Conservation (phyloP, 1,140 invertebrate species). For the Zophobas morio region DNA sequence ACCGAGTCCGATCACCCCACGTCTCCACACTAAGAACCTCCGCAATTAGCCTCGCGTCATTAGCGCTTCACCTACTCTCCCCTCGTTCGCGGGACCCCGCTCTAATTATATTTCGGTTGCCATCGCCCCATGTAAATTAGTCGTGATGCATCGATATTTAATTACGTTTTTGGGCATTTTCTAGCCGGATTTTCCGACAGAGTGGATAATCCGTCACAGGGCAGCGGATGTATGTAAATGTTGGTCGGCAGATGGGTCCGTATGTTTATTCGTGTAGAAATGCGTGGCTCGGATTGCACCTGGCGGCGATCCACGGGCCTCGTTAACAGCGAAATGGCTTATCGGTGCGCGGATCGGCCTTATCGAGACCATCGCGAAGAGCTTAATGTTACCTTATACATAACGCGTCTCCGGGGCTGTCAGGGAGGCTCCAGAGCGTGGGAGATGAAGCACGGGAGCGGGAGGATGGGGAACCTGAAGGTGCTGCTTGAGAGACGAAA, state of each 20-base stretch:
- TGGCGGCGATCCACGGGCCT: conserved; percentile 53
- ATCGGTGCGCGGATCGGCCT: conserved; percentile 52
- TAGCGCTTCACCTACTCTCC: neutral
- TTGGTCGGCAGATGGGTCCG: conserved; percentile 24
- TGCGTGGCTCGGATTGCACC: conserved; percentile 52
- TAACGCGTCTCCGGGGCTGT: conserved; percentile 47
- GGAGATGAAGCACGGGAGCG: too few species aligned
- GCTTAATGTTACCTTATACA: conserved; percentile 53
- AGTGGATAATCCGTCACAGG: conserved; percentile 39
- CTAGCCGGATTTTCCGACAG: conserved; percentile 30
- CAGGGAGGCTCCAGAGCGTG: neutral
- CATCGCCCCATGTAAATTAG: conserved; percentile 23
- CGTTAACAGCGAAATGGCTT: conserved; percentile 53
- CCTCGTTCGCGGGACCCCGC: neutral
- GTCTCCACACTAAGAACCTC: conserved; percentile 4
- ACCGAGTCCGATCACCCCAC: too few species aligned
- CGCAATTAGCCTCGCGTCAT: conserved; percentile 21
- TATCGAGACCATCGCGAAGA: conserved; percentile 55
- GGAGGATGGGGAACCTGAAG: too few species aligned
- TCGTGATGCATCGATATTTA: conserved; percentile 50
- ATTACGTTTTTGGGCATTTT: conserved; percentile 46
- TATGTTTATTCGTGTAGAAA: conserved; percentile 56
- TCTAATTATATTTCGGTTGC: conserved; percentile 30
- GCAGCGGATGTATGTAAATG: conserved; percentile 42
- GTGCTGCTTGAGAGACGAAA: too few species aligned